Conservation (phyloP, 2,888 invertebrate species). For the Camptogramma bilineatum region DNA sequence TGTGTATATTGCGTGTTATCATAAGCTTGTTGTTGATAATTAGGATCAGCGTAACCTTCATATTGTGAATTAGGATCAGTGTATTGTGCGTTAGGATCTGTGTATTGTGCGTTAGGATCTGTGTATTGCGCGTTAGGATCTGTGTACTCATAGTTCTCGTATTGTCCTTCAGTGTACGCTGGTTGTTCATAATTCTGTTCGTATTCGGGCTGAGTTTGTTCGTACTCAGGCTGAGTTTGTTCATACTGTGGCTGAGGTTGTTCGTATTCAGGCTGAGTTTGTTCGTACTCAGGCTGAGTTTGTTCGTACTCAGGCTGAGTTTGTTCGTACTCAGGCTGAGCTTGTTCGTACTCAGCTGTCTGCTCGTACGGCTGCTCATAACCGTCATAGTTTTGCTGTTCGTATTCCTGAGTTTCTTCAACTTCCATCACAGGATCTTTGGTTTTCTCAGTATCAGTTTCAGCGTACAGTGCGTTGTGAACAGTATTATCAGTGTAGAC, state of each 20-base stretch:
- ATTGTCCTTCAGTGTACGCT: constrained; percentile 51
- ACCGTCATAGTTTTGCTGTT: constrained; percentile 45
- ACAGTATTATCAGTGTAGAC: neutral
- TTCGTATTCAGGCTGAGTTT: constrained; percentile 44
- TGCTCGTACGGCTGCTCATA: constrained; percentile 54
- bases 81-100: constrained; percentile 61
- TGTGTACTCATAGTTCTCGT: constrained; percentile 61
- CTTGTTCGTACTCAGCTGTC: neutral
- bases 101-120: constrained; percentile 62
- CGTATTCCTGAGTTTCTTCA: constrained; percentile 38
- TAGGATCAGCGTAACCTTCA: constrained; percentile 58
- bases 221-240: neutral
- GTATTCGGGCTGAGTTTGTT: constrained; percentile 36
- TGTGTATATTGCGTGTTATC: constrained; percentile 64
- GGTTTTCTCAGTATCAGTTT: constrained; percentile 11
- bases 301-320: constrained; percentile 43
- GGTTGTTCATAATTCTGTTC: constrained; percentile 44
- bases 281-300: constrained; percentile 34
- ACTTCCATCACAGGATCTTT: constrained; percentile 8
- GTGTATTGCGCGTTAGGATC: constrained; percentile 65
- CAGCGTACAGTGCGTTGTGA: neutral
- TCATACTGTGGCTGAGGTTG: constrained; percentile 22
- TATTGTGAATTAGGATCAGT: constrained; percentile 64
- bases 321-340: neutral
- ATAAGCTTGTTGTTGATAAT: constrained; percentile 65